These are phyloP conservation scores for Stenurella melanura DNA, from an alignment of 2,888 invertebrate genomes.

Conservation along the genomic window DNA sequence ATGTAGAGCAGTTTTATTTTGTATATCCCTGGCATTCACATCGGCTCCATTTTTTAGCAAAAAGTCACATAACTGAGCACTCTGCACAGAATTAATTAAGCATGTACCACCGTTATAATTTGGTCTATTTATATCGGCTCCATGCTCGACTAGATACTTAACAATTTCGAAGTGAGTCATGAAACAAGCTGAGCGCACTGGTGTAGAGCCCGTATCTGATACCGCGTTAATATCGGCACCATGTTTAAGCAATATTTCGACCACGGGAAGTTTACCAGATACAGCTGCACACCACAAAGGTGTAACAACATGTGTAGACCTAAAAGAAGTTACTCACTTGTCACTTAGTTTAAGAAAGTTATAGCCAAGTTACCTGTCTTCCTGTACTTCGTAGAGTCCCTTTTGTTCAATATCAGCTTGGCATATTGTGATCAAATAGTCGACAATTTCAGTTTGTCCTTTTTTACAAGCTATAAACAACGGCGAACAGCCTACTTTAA, in stretches of 20 bases:
- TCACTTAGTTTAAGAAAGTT: background rate
- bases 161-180: conserved; percentile 92
- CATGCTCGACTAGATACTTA: conserved; percentile 83
- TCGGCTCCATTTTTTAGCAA: conserved; percentile 87
- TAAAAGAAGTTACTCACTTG: conserved; percentile 55
- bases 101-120: conserved; percentile 96
- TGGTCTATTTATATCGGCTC: conserved; percentile 88
- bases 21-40: conserved; percentile 91
- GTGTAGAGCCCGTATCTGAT: conserved; percentile 91
- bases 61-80: conserved; percentile 86
- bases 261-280: conserved; percentile 85
- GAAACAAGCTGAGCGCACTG: conserved; percentile 93
- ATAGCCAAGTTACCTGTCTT: conserved; percentile 77
- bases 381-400: conserved; percentile 89
- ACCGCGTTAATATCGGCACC: conserved; percentile 91
- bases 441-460: conserved; percentile 88
- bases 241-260: conserved; percentile 85
- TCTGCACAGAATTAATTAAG: conserved; percentile 94
- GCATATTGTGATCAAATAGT: conserved; percentile 89
- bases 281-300: conserved; percentile 96
- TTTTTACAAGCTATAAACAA: conserved; percentile 86
- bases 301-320: conserved; percentile 86
- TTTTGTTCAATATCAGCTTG: conserved; percentile 90
- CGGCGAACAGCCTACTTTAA: conserved; percentile 86
- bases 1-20: conserved; percentile 93